Conservation (phyloP, 2,797 vertebrate genomes). For the Delichon dasypus region DNA sequence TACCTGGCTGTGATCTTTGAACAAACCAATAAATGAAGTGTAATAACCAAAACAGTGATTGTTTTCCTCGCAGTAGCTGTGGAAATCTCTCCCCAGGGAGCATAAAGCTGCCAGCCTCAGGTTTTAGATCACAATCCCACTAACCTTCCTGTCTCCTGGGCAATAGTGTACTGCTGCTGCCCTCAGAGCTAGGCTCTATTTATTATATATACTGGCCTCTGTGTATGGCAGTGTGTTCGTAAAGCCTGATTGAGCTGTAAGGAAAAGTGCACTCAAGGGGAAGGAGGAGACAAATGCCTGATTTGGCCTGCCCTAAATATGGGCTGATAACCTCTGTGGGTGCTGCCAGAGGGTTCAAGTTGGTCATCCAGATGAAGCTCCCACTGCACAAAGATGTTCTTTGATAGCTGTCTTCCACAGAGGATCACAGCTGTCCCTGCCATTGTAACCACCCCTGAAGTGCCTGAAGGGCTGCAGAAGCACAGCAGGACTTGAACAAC, state of each 20-base stretch:
- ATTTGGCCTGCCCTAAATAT: constrained; percentile 4
- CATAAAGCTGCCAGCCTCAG: constrained; percentile 46
- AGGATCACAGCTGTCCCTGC: neutral
- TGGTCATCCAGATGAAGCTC: neutral
- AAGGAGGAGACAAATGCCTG: constrained; percentile 15
- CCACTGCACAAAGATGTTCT: neutral
- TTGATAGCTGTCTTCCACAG: neutral
- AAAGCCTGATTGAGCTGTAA: constrained; percentile 64
- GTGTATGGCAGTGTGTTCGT: constrained; percentile 17
- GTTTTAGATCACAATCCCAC: constrained; percentile 68
- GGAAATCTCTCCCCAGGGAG: constrained; percentile 38
- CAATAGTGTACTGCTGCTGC: constrained; percentile 57
- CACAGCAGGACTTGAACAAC: neutral
- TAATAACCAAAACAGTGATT: constrained; percentile 68
- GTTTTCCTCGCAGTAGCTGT: constrained; percentile 40
- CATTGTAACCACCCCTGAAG: neutral
- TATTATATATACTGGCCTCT: constrained; percentile 64
- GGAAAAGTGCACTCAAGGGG: constrained; percentile 44
- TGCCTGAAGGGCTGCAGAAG: neutral
- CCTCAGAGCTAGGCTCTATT: constrained; percentile 60
- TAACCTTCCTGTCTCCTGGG: constrained; percentile 67
- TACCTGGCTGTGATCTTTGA: constrained; percentile 58
- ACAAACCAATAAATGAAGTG: constrained; percentile 63
- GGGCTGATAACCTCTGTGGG: constrained; percentile 9
- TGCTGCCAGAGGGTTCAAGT: neutral